Evolutionary conservation across 1,140 invertebrate genomes (phyloP), one percentile per base, ranked within the genome.

Genomic region (Bactericera cockerelli): DNA sequence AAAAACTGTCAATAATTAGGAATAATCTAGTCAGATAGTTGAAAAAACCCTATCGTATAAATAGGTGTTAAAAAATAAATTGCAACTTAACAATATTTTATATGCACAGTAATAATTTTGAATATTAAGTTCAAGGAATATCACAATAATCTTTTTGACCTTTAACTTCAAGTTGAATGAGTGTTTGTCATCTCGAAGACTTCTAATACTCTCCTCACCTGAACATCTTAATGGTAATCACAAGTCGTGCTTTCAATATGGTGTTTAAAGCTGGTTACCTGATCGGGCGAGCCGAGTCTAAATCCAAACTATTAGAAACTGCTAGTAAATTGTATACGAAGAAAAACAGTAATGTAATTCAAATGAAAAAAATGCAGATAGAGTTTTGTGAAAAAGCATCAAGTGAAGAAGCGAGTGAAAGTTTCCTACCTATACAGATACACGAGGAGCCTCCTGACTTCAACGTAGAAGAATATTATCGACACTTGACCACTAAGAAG

Each of bases 381-480:
- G 21, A 38, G 57, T 19, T 58, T 38, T n/a, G 14, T n/a, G 4
- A 58, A 16, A 49, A n/a, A 4, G 42, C 42, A 4, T 3, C 42
- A 8, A 6, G 3, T 16, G 19, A 8, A 13, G 39, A 64, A 6
- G 75, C 81, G 19, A 76, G 77, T 13, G 69, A 76, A 14, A 74
- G 71, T 42, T 75, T 79, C 54, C 69, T 89, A 33, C 87, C 87
- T 6, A 77, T 89, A 56, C 73, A 83, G 62, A 72, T 87, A 59
- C 81, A 86, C 71, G 79, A 83, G 55, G 88, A 85, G 72, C 86
- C 86, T 1, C 78, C 81, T 13, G 78, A 86, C 65, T 90, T 89
- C 70, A 86, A 82, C 2, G 88, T 85, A 11, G 78, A 87, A 8
- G 79, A 82, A 62, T 90, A 88, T 69, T 91, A 87, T 71, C 82